A percentile compares a stretch with the other conserved stretches of the same genome.
phyloP scores from a whole-genome alignment of 1,140 invertebrate genomes.

The Mizuhopecten yessoensis region DNA sequence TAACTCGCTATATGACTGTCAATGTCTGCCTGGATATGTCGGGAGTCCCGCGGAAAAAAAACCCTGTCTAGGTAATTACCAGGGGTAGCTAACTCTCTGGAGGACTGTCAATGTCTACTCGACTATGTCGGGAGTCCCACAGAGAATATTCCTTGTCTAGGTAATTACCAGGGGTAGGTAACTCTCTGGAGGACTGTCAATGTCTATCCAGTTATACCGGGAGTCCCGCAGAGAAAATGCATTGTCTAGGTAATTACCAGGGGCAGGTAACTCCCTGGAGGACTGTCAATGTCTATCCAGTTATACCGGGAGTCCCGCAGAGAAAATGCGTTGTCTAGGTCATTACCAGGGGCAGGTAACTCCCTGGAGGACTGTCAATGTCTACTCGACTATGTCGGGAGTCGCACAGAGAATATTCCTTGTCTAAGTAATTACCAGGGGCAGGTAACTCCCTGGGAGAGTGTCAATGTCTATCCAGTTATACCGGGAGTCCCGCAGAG shows the following conservation, averaged over 20 bases:
- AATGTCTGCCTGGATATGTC: too few relatives aligned
- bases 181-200: constrained; percentile 40
- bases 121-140: constrained; percentile 30
- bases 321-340: too few relatives aligned
- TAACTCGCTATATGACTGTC: too few relatives aligned
- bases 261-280: too few relatives aligned
- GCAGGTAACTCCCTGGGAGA: neutral
- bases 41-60: too few relatives aligned
- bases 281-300: too few relatives aligned
- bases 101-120: constrained; percentile 45
- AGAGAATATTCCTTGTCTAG: constrained; percentile 24
- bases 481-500: neutral
- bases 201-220: constrained; percentile 41
- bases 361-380: constrained; percentile 43
- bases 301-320: too few relatives aligned
- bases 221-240: neutral
- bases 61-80: too few relatives aligned
- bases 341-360: neutral
- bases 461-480: constrained; percentile 47
- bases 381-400: constrained; percentile 17
- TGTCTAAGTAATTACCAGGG: constrained; percentile 46
- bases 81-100: neutral
- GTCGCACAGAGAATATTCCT: neutral
- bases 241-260: constrained; percentile 48
- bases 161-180: neutral